Percentiles rank a stretch among this genome's conserved stretches.
phyloP scores from a whole-genome alignment of 2,113 vertebrate genomes.

The Microcebus griseorufus region DNA sequence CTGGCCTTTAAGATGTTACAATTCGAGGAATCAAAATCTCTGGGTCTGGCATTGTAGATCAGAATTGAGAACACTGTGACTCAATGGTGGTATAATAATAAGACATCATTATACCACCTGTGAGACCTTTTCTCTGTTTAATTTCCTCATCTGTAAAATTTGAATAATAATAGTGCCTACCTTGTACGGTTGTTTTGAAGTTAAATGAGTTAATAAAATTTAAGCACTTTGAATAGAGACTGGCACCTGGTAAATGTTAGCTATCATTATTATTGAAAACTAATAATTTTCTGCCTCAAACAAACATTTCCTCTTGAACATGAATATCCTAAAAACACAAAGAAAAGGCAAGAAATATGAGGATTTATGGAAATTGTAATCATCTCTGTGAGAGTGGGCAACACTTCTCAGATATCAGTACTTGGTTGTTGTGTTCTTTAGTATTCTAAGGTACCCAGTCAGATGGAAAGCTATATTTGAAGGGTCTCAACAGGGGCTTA shows the following conservation, averaged over 20 bases:
- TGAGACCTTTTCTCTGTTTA: not conserved
- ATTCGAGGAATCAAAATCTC: not conserved
- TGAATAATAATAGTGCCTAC: not conserved
- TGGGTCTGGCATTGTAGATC: not conserved
- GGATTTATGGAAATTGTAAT: not conserved
- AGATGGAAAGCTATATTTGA: not conserved
- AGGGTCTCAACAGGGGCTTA: not conserved
- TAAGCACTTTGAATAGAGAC: not conserved
- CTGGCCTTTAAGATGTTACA: not conserved
- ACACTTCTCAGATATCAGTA: not conserved
- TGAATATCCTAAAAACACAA: not conserved
- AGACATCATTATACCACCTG: not conserved
- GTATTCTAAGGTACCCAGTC: not conserved
- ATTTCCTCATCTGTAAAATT: not conserved
- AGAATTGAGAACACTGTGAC: not conserved
- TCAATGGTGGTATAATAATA: not conserved
- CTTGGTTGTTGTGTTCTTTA: not conserved
- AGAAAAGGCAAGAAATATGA: not conserved
- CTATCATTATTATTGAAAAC: not conserved
- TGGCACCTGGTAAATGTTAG: not conserved
- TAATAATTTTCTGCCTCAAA: not conserved
- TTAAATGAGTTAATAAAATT: not conserved
- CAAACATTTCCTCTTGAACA: not conserved
- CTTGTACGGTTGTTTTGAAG: not conserved
- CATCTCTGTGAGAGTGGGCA: not conserved